Conservation (phyloP, 2,113 vertebrate species). For the Montifringilla adamsi region DNA sequence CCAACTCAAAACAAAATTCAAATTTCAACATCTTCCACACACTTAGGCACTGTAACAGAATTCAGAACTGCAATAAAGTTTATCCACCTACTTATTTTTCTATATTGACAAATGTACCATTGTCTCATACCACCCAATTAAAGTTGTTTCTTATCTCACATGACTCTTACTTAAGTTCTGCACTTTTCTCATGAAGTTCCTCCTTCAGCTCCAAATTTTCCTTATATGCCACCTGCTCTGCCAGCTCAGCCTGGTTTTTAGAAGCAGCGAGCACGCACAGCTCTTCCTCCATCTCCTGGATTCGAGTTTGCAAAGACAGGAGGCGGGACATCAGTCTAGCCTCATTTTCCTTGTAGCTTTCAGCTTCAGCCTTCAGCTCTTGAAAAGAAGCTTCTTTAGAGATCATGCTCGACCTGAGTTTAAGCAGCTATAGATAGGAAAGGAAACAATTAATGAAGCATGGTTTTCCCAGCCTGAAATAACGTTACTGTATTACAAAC, state of each 20-base stretch:
- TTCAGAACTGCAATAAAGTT: neutral
- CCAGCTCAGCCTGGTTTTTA: constrained; percentile 68
- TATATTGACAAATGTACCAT: neutral
- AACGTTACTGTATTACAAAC: neutral
- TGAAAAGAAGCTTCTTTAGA: constrained; percentile 74
- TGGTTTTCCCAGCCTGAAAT: neutral
- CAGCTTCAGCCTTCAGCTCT: constrained; percentile 74
- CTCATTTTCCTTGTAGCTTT: constrained; percentile 74
- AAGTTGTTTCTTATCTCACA: neutral
- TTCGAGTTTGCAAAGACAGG: constrained; percentile 66
- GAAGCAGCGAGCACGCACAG: constrained; percentile 18
- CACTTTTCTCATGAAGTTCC: constrained; percentile 57
- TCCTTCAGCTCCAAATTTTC: constrained; percentile 74
- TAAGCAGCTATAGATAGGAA: constrained; percentile 65
- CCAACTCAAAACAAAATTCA: neutral
- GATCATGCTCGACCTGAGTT: constrained; percentile 69
- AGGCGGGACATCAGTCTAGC: constrained; percentile 78
- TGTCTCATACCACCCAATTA: neutral
- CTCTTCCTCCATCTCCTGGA: constrained; percentile 77
- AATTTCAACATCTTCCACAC: neutral
- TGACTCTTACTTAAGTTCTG: constrained; percentile 72
- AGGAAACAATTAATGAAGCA: neutral
- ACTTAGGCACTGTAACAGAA: neutral
- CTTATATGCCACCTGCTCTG: constrained; percentile 53
- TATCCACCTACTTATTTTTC: neutral